Evolutionary conservation across 1,140 invertebrate species (phyloP).

Genomic region (Leptinotarsa undecemlineata): DNA sequence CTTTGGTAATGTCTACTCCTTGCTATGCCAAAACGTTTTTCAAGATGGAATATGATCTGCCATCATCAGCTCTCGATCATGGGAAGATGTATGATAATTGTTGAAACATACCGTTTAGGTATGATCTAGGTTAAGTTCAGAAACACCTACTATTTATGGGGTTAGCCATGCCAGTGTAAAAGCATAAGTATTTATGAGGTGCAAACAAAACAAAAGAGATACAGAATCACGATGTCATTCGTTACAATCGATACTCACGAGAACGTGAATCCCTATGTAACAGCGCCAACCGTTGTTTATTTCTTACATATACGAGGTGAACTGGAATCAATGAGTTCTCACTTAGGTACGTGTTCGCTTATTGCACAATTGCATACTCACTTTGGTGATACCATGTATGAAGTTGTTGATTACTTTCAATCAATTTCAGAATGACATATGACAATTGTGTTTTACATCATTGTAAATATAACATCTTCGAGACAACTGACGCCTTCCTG

Average conservation of each 20-base stretch:
- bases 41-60: too few species aligned
- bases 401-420: too few species aligned
- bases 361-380: too few species aligned
- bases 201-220: slow-evolving; percentile 36
- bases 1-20: too few species aligned
- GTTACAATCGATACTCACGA: slow-evolving; percentile 24
- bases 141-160: slow-evolving; percentile 5
- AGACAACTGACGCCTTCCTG: too few species aligned
- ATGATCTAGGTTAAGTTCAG: background rate
- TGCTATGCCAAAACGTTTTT: too few species aligned
- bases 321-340: background rate
- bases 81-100: background rate
- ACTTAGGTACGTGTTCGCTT: background rate
- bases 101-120: background rate
- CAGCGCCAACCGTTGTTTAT: slow-evolving; percentile 5
- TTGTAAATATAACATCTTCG: too few species aligned
- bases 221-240: slow-evolving; percentile 40
- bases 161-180: background rate
- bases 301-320: background rate
- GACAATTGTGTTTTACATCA: too few species aligned
- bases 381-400: too few species aligned
- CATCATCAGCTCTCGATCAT: background rate
- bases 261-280: slow-evolving; percentile 11
- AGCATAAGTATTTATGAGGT: slow-evolving; percentile 39
- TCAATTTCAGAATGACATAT: too few species aligned